Percentiles rank a stretch among this genome's conserved stretches.
phyloP scores from a whole-genome alignment of 2,113 vertebrate genomes.

The Neodon shergylaensis region DNA sequence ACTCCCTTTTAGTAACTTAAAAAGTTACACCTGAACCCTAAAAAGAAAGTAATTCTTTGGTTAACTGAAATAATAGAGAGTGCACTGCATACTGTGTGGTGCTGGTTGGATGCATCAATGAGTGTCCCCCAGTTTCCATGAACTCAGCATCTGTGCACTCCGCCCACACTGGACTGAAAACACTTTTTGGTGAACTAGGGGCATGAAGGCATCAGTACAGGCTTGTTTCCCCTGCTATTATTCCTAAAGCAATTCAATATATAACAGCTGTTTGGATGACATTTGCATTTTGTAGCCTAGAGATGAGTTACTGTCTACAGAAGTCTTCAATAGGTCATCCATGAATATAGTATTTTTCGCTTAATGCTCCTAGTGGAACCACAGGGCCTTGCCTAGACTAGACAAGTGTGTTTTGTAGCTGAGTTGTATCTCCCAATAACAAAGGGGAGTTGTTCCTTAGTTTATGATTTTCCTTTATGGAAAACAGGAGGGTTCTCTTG shows the following conservation, averaged over 20 bases:
- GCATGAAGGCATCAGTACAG: background rate
- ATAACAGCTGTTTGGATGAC: background rate
- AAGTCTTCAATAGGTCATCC: background rate
- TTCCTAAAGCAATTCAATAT: background rate
- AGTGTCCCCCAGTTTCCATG: no score
- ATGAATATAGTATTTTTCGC: no score
- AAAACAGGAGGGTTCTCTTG: background rate
- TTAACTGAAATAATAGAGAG: background rate
- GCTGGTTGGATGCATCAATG: background rate
- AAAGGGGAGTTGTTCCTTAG: background rate
- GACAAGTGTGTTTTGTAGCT: background rate
- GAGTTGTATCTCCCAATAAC: background rate
- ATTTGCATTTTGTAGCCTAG: background rate
- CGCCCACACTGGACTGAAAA: background rate
- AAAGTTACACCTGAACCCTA: background rate
- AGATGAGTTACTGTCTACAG: background rate
- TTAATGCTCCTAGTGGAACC: background rate
- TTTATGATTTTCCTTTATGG: conserved; percentile 39
- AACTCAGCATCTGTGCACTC: background rate
- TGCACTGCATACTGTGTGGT: background rate
- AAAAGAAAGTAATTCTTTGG: conserved; percentile 11
- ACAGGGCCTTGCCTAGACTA: background rate
- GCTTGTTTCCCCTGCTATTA: background rate
- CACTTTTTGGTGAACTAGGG: no score
- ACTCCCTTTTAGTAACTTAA: background rate